A percentile compares a stretch with the other conserved stretches of the same genome.
These are phyloP conservation scores for Melipona quadrifasciata DNA, from an alignment of 1,140 invertebrate genomes.

Conservation along the genomic window DNA sequence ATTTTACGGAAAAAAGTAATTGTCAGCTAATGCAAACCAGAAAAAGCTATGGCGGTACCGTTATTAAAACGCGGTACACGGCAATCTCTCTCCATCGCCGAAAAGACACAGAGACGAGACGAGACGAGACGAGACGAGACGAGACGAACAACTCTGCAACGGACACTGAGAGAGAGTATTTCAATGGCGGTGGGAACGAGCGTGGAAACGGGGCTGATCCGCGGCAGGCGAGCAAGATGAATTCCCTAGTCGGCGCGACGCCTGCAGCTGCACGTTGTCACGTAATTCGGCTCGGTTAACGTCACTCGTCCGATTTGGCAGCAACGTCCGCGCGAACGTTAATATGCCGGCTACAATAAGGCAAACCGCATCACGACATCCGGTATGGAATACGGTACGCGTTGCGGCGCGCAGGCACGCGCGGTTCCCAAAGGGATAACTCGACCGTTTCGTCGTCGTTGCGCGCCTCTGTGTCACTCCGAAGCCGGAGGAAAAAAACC, in stretches of 20 bases:
- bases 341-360: conserved; percentile 54
- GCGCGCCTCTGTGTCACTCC: not conserved
- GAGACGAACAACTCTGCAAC: not conserved
- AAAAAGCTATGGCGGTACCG: too few species aligned
- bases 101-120: not conserved
- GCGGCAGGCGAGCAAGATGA: not conserved
- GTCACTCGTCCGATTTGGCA: conserved; percentile 44
- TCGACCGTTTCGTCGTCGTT: not conserved
- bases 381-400: conserved; percentile 50
- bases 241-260: not conserved
- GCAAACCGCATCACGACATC: conserved; percentile 61
- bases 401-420: conserved; percentile 40
- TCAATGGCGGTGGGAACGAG: not conserved
- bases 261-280: not conserved
- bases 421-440: conserved; percentile 35
- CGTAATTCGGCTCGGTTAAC: conserved; percentile 41
- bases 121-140: too few species aligned
- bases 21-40: too few species aligned
- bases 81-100: not conserved
- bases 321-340: conserved; percentile 51
- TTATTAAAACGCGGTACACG: not conserved
- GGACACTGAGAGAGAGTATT: not conserved
- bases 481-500: not conserved
- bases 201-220: not conserved
- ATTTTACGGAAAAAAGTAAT: too few species aligned